These are phyloP conservation scores for Macrosteles quadrilineatus DNA, from an alignment of 1,140 invertebrate genomes.

Conservation along the genomic window DNA sequence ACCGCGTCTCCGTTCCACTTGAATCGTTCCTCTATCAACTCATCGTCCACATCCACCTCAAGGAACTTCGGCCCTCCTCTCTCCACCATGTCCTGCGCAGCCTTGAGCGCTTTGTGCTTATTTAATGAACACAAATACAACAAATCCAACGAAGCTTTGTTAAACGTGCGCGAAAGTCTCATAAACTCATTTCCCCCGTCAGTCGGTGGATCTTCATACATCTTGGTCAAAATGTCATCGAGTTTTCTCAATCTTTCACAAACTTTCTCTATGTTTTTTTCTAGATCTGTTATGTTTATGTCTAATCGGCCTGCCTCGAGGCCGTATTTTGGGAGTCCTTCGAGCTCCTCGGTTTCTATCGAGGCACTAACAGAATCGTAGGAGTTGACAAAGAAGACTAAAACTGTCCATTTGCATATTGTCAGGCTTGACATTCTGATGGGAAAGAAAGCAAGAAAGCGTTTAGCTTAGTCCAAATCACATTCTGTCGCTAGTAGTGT, in stretches of 20 bases:
- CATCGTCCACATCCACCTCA: neutral
- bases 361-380: too few relatives aligned
- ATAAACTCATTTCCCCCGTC: neutral
- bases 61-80: neutral
- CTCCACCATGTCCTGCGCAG: neutral
- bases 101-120: conserved; percentile 8
- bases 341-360: too few relatives aligned
- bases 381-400: too few relatives aligned
- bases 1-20: neutral
- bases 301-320: neutral
- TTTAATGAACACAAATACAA: neutral
- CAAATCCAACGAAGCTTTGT: neutral
- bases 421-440: too few relatives aligned
- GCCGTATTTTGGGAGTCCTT: too few relatives aligned
- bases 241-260: neutral
- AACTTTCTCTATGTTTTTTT: neutral
- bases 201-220: neutral
- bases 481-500: too few relatives aligned
- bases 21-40: neutral
- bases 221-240: neutral
- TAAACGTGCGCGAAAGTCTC: neutral
- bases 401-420: too few relatives aligned
- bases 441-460: too few relatives aligned
- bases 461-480: too few relatives aligned
- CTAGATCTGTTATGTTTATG: neutral